Conservation (phyloP, 2,113 vertebrate species). For the Eptesicus fuscus region DNA sequence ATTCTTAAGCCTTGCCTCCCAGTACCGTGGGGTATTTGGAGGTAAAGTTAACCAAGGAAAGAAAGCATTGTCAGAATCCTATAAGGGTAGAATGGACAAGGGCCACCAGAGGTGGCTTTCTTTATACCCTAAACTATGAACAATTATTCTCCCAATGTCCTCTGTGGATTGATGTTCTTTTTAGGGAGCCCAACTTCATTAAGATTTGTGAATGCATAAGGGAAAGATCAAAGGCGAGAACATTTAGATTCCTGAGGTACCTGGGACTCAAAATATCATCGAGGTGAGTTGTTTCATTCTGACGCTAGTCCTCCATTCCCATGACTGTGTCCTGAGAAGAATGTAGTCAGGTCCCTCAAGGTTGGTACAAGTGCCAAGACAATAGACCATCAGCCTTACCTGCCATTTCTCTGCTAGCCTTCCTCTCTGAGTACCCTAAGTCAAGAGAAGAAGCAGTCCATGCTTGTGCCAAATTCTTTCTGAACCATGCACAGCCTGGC, state of each 20-base stretch:
- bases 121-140: neutral
- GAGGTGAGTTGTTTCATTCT: neutral
- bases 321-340: neutral
- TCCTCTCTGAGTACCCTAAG: neutral
- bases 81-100: neutral
- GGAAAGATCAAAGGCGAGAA: neutral
- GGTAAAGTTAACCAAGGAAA: neutral
- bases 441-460: neutral
- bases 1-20: constrained; percentile 10
- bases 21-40: neutral
- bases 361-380: neutral
- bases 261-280: neutral
- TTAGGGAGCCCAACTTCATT: neutral
- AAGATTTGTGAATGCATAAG: neutral
- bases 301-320: neutral
- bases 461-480: neutral
- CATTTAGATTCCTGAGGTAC: neutral
- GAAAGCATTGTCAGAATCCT: neutral
- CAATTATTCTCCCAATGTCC: neutral
- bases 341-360: neutral
- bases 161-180: neutral
- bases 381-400: neutral
- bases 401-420: neutral
- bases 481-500: neutral
- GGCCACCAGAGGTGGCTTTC: neutral